Base-by-base conservation (phyloP, 2,797 vertebrate genomes). In the Myotis daubentonii region DNA sequence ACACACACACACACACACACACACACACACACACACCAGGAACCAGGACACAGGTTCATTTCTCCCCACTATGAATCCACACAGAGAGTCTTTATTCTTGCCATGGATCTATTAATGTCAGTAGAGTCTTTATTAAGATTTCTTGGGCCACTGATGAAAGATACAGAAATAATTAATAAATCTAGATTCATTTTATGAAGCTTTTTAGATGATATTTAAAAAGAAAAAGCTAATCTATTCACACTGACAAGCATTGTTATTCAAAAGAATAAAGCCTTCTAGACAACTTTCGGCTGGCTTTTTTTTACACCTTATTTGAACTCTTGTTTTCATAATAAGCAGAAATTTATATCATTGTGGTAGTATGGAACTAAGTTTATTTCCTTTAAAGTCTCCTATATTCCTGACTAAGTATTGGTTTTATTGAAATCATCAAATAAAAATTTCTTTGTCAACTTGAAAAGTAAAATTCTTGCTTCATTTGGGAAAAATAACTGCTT, bases 141-240 rank as follows among this genome's bases (percentile, higher is more conserved):
- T 76, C 83, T 96, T 41, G 23, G 23, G 91, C 19, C 36, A 89
- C 30, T 94, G 81, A 83, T 86, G 86, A 97, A 97, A 97, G 88
- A 95, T 94, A 89, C 23, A 94, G 85, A 90, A 97, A 94, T 96
- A 49, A 88, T 41, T 97, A 96, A 97, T 94, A 84, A 96, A 60
- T 94, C 82, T 94, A 96, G 93, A 79, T 83, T 96, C 94, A 91
- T 96, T 89, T 96, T 92, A 86, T 94, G 97, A 97, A 96, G 53
- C 66, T 95, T 95, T 94, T 86, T 60, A 89, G 70, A 94, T 94
- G 85, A 97, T 55, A 95, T 86, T 82, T 76, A 25, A 85, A 89
- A 68, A 94, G 87, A 75, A 95, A 97, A 96, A 83, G 36, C 33
- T 90, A 93, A 91, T 72, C 41, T 97, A 95, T 97, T 96, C 81